Evolutionary conservation across 2,888 invertebrate genomes (phyloP).

Genomic region (Teleiodes luculella): DNA sequence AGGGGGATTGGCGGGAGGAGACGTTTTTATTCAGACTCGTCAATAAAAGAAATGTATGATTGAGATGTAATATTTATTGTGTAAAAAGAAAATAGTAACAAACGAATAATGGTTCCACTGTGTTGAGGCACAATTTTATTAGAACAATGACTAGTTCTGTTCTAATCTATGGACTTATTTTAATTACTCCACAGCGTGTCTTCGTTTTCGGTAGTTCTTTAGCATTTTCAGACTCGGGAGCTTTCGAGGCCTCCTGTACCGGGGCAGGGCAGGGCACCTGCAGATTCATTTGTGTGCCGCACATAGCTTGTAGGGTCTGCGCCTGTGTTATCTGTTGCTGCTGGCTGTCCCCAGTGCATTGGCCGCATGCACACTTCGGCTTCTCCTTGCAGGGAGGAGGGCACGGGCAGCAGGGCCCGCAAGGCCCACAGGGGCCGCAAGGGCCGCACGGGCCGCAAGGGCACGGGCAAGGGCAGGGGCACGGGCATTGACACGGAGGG

Average conservation of each 20-base stretch:
- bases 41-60: too few relatives aligned
- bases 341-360: constrained; percentile 22
- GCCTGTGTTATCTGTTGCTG: constrained; percentile 8
- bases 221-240: not conserved
- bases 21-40: too few relatives aligned
- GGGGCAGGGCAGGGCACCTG: too few relatives aligned
- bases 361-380: not conserved
- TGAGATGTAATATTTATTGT: too few relatives aligned
- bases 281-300: not conserved
- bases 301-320: constrained; percentile 8
- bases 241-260: too few relatives aligned
- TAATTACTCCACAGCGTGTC: constrained; percentile 24
- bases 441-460: constrained; percentile 30
- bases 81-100: too few relatives aligned
- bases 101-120: too few relatives aligned
- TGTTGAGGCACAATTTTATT: not conserved
- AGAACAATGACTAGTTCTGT: not conserved
- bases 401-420: constrained; percentile 27
- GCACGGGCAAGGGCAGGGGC: constrained; percentile 25
- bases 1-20: too few relatives aligned
- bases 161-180: constrained; percentile 28
- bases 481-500: constrained; percentile 34
- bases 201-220: not conserved
- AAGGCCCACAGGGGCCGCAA: constrained; percentile 19
- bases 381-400: too few relatives aligned